phyloP scores from a whole-genome alignment of 2,888 invertebrate species.

The Lasioglossum marginatum region DNA sequence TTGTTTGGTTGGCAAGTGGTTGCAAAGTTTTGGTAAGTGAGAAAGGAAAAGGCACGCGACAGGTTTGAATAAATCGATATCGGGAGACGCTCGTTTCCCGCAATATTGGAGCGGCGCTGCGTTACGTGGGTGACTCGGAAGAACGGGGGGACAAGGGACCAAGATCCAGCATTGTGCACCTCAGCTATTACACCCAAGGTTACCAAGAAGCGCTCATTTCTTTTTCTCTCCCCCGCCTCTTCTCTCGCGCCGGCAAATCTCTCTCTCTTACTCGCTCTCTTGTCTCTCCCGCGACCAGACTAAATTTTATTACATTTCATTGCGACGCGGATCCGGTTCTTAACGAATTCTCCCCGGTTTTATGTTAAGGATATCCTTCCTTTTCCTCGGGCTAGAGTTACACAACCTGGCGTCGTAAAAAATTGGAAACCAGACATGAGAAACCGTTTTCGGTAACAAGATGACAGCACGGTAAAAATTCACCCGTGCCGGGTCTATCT shows the following conservation, averaged over 20 bases:
- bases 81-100: conserved; percentile 17
- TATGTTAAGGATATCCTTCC: not conserved
- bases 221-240: conserved; percentile 20
- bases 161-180: conserved; percentile 69
- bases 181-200: conserved; percentile 75
- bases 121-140: conserved; percentile 63
- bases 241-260: not conserved
- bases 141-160: conserved; percentile 47
- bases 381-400: not conserved
- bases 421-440: not conserved
- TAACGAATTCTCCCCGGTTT: not conserved
- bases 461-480: not conserved
- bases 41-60: conserved; percentile 1
- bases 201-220: conserved; percentile 64
- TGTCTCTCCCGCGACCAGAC: conserved; percentile 29
- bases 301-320: conserved; percentile 54
- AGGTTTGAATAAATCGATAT: conserved; percentile 16
- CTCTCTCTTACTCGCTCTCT: not conserved
- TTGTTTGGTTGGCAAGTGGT: not conserved
- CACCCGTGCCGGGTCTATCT: not conserved
- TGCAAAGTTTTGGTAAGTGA: not conserved
- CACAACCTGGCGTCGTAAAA: not conserved
- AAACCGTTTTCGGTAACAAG: conserved; percentile 1
- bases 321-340: conserved; percentile 2
- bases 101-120: conserved; percentile 22